Base-by-base conservation (phyloP, 2,113 vertebrate genomes). In the Seriola dumerili region DNA sequence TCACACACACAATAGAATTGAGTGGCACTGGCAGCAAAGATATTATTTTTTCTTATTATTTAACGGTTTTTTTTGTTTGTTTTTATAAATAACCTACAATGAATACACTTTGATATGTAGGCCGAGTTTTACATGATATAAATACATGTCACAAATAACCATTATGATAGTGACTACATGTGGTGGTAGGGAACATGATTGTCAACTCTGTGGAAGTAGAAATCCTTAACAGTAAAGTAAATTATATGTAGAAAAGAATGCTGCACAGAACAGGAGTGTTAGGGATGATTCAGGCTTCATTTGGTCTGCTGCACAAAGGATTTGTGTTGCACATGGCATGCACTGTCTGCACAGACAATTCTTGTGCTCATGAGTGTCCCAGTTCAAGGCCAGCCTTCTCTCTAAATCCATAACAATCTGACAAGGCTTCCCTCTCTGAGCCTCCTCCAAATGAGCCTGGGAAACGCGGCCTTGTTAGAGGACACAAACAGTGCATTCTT, bases 371-470 rank as follows among this genome's bases (percentile, higher is more conserved):
- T 29, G 14, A 61, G 10, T 71, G 70, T 50, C 52, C 67, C n/a
- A 71, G 59, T 76, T 79, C 65, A 83, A 84, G 63, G 42, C 48
- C 68, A 29, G 19, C 23, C 40, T 59, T 65, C 50, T 78, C 14
- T 72, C 21, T 68, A 66, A 85, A 85, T 57, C 46, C 76, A 67
- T 63, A 78, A 57, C 80, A 75, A 38, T 74, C 29, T 69, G 61
- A 69, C 52, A 69, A 25, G 61, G 42, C 58, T 67, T 32, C 44
- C 55, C 34, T 61, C 40, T 48, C 44, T 19, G 42, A 46, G 52
- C 75, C 73, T 68, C 42, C 36, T 52, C 13, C 10, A 48, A 68
- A 66, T 34, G 36, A 40, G 34, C 6, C 76, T 34, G 73, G 14
- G 16, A 61, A 61, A 68, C 36, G 25, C n/a, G 16, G 36, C 67